Evolutionary conservation across 1,140 invertebrate genomes (phyloP), one percentile per base, ranked within the genome.

Genomic region (Vollenhovia emeryi): DNA sequence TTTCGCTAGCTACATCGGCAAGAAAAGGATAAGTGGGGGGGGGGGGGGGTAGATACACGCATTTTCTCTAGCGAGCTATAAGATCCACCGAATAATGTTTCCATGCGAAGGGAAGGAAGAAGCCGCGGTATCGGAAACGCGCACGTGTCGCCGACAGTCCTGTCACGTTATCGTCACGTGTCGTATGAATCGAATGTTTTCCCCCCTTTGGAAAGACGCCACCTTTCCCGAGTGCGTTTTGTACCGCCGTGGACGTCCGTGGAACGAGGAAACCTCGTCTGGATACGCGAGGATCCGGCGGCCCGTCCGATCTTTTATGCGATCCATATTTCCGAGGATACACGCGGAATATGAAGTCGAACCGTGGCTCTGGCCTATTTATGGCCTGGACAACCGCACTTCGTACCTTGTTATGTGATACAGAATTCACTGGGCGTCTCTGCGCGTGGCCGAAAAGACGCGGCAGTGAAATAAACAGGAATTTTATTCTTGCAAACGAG

Each of bases 91-190:
- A 82, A 82, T 82, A 82, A 82, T 71, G 52, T 82, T 82, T 82
- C 40, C 66, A 57, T 45, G 24, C 40, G 66, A 73, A 27, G 15
- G 24, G 36, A 68, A 57, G 66, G 50, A 82, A 84, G 57, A 64
- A 76, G 71, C 69, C 64, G 13, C 40, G 45, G 43, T 85, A 60
- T 78, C 73, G 83, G 87, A 91, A 85, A 86, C 78, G 76, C 75
- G 69, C 69, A 66, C 84, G 75, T 89, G 88, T 66, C 66, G 3
- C 40, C 80, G 80, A 89, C 89, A 93, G 89, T 92, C 91, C 87
- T 91, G 91, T 93, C 92, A 93, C 92, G 91, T 93, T 93, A 93
- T 93, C 89, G 89, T 93, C 93, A 93, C 91, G 89, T 92, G 92
- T 90, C 89, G 79, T 87, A 86, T 82, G 84, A 86, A 90, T 85